Evolutionary conservation across 2,113 vertebrate species (phyloP).

Genomic region (Hyaena hyaena): DNA sequence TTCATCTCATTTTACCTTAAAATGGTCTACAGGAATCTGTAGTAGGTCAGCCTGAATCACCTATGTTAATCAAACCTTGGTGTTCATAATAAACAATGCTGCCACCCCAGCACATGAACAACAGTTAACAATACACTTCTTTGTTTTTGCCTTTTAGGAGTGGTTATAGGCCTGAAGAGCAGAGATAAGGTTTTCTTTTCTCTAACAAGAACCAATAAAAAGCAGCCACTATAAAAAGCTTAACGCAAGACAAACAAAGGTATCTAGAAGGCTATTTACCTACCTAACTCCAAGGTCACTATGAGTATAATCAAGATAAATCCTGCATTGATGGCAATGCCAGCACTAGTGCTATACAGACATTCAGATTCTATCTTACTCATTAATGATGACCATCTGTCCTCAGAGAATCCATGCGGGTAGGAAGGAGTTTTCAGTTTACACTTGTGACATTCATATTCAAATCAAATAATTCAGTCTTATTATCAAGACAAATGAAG

Average conservation of each 20-base stretch:
- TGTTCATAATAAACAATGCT: slow-evolving; percentile 34
- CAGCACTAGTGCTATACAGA: neutral
- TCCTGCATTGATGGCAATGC: neutral
- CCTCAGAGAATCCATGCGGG: neutral
- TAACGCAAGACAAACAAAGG: slow-evolving; percentile 16
- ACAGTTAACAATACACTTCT: slow-evolving; percentile 61
- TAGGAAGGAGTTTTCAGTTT: slow-evolving; percentile 6
- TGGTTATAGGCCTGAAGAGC: neutral
- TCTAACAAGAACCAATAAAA: slow-evolving; percentile 61
- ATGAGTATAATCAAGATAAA: slow-evolving; percentile 42
- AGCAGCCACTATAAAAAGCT: slow-evolving; percentile 56
- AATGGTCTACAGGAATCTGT: slow-evolving; percentile 15
- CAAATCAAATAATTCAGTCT: slow-evolving; percentile 24
- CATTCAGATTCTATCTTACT: neutral
- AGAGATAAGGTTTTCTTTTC: slow-evolving; percentile 69
- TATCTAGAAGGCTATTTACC: slow-evolving; percentile 48
- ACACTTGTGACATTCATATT: slow-evolving; percentile 17
- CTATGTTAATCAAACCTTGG: neutral
- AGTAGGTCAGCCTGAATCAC: neutral
- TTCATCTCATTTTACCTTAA: slow-evolving; percentile 61
- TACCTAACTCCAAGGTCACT: slow-evolving; percentile 45
- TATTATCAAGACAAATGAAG: neutral
- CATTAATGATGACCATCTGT: neutral
- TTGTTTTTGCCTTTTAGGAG: slow-evolving; percentile 17
- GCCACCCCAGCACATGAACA: neutral